phyloP scores from a whole-genome alignment of 2,113 vertebrate species.

The human (Homo sapiens) region GRCh38 chr2:205837501-205838000 shows the following conservation, averaged over 20 bases:
- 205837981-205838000: conserved; percentile 59
- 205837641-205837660: neutral
- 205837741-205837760: conserved; percentile 7
- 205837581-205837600: neutral
- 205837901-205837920: conserved; percentile 56
- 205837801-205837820: conserved; percentile 54
- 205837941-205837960: conserved; percentile 59
- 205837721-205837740: conserved; percentile 48
- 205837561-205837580: neutral
- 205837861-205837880: conserved; percentile 28
- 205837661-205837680: conserved; percentile 27
- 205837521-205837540: neutral
- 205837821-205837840: conserved; percentile 23
- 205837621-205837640: neutral
- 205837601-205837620: neutral
- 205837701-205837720: conserved; percentile 21
- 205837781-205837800: conserved; percentile 57
- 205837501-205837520: neutral
- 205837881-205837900: conserved; percentile 18
- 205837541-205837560: neutral
- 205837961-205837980: conserved; percentile 30
- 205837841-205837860: conserved; percentile 41
- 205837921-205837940: conserved; percentile 66
- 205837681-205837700: conserved; percentile 49
- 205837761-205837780: conserved; percentile 44